Percentiles rank a stretch among this genome's conserved stretches.
Conservation (phyloP, 2,888 invertebrate genomes). For the Psylliodes chrysocephalus region DNA sequence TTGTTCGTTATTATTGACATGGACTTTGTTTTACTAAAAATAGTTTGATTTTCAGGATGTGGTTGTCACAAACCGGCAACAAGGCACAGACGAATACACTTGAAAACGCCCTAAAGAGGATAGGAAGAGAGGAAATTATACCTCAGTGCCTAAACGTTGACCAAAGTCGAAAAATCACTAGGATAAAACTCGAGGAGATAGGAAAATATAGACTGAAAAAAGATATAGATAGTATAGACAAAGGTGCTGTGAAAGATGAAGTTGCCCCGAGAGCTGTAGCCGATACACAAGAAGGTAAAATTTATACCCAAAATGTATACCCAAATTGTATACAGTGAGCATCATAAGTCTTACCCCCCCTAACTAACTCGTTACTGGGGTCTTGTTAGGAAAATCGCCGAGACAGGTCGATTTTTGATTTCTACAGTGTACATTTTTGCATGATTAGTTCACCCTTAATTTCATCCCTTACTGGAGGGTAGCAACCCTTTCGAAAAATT, state of each 20-base stretch:
- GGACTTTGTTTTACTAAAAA: background rate
- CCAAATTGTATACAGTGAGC: too few relatives aligned
- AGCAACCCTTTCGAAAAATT: too few relatives aligned
- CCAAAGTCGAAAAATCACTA: conserved; percentile 60
- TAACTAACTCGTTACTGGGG: too few relatives aligned
- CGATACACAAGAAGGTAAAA: conserved; percentile 38
- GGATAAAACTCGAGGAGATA: conserved; percentile 62
- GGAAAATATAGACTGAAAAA: conserved; percentile 68
- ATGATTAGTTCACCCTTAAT: too few relatives aligned
- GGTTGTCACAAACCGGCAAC: conserved; percentile 68
- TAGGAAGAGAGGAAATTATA: conserved; percentile 92
- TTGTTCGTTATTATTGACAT: background rate
- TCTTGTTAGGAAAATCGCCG: too few relatives aligned
- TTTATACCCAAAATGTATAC: too few relatives aligned
- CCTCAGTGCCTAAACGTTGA: conserved; percentile 80
- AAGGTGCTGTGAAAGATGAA: conserved; percentile 38
- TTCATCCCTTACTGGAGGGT: too few relatives aligned
- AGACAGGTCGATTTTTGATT: too few relatives aligned
- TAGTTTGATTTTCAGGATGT: conserved; percentile 60
- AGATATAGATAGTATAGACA: conserved; percentile 71
- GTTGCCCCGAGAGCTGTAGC: conserved; percentile 32
- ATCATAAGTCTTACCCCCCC: too few relatives aligned
- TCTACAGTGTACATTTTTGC: too few relatives aligned
- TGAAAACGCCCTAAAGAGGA: conserved; percentile 85
- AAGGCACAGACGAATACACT: conserved; percentile 69